Conservation (phyloP, 2,888 invertebrate genomes). For the Caenorhabditis plicata region DNA sequence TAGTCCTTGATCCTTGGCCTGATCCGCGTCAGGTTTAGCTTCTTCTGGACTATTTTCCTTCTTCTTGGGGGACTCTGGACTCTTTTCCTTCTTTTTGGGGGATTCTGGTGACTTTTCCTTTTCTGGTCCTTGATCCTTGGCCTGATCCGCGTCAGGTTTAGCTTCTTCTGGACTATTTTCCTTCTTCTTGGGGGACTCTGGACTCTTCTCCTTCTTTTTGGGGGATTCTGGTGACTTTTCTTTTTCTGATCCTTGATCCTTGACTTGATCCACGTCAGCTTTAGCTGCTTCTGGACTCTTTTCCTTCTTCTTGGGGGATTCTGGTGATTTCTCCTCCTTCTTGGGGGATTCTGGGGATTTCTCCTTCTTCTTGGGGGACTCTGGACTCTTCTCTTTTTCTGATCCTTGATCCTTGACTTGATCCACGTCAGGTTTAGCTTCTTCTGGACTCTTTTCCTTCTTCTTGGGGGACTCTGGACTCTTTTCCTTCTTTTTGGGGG, state of each 20-base stretch:
- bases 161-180: constrained; percentile 1
- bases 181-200: constrained; percentile 10
- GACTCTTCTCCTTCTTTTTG: constrained; percentile 9
- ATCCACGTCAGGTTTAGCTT: too few relatives aligned
- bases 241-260: too few relatives aligned
- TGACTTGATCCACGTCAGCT: too few relatives aligned
- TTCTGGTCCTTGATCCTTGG: background rate
- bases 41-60: constrained; percentile 6
- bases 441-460: constrained; percentile 16
- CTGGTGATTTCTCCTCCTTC: too few relatives aligned
- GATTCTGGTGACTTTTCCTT: background rate
- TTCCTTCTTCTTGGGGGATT: constrained; percentile 8
- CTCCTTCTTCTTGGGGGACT: constrained; percentile 6
- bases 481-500: constrained; percentile 6
- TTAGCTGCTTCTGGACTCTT: constrained; percentile 16
- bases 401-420: too few relatives aligned
- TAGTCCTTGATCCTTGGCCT: too few relatives aligned
- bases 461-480: constrained; percentile 2
- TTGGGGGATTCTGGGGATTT: constrained; percentile 3
- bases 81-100: constrained; percentile 3
- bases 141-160: background rate
- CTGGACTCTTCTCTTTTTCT: constrained; percentile 23
- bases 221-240: constrained; percentile 7
- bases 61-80: constrained; percentile 2
- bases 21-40: background rate